A percentile compares a stretch with the other conserved stretches of the same genome.
These are phyloP conservation scores for Drosophila nr. medialis DNA, from an alignment of 2,888 invertebrate species.

Conservation along the genomic window DNA sequence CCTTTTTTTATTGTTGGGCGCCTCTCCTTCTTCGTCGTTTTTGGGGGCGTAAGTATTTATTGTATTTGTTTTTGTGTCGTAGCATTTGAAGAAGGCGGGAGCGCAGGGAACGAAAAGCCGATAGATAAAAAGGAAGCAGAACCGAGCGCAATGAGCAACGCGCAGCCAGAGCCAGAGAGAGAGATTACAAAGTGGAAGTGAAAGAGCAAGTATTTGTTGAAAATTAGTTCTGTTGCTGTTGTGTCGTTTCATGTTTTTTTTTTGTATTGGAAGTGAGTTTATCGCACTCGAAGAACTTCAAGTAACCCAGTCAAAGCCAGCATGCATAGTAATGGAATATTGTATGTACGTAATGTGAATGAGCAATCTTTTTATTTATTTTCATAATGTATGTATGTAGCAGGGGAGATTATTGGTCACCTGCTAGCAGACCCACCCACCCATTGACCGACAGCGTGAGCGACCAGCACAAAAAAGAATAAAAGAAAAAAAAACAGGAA, in stretches of 20 bases:
- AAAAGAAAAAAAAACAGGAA: conserved; percentile 34
- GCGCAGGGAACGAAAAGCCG: conserved; percentile 33
- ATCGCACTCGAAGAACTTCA: conserved; percentile 18
- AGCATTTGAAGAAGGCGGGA: conserved; percentile 38
- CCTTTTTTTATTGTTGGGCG: conserved; percentile 1
- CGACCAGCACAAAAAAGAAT: neutral
- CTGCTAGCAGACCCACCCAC: conserved; percentile 53
- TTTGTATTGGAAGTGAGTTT: conserved; percentile 25
- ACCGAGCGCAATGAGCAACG: conserved; percentile 47
- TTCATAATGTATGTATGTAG: conserved; percentile 17
- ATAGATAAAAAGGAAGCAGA: conserved; percentile 62
- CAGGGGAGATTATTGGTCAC: conserved; percentile 46
- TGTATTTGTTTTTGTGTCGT: conserved; percentile 48
- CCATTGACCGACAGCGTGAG: conserved; percentile 31
- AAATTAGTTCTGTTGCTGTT: conserved; percentile 21
- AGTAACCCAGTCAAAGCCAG: neutral
- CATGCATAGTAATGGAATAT: neutral
- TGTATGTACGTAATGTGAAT: conserved; percentile 1
- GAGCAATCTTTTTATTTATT: neutral
- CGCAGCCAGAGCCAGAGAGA: conserved; percentile 28
- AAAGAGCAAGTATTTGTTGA: conserved; percentile 26
- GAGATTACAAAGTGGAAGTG: conserved; percentile 1
- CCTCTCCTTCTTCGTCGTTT: conserved; percentile 26
- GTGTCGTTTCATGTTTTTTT: conserved; percentile 2
- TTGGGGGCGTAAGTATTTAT: conserved; percentile 62